Evolutionary conservation across 1,140 invertebrate genomes (phyloP), one percentile per base, ranked within the genome.

Genomic region (Bombus consobrinus): DNA sequence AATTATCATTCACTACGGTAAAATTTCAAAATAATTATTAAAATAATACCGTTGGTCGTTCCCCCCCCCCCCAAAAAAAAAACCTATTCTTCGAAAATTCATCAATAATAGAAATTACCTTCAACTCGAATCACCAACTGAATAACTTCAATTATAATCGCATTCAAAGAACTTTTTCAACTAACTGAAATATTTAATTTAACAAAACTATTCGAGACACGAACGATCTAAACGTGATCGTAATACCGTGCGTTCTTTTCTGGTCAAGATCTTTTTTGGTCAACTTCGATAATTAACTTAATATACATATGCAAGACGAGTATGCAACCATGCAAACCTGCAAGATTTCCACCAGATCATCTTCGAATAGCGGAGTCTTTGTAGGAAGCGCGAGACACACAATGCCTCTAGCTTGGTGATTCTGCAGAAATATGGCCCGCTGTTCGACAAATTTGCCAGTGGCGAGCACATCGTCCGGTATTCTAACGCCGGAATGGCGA

Each of bases 371-470:
- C 0, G 94, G 94, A 0, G 93, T 96, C 32, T 94, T 95, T 0
- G 96, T 95, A 0, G 96, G 96, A 34, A 97, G 91, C 0, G 96
- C 93, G 0, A 97, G 90, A 87, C 96, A 97, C 6, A 97, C 88
- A 86, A 97, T 94, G 4, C 96, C 96, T 87, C 95, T 83, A 75
- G 95, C 90, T 93, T 95, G 86, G 92, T 96, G 92, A 93, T 96
- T 92, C 92, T 95, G 90, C 86, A 95, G 72, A 85, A 96, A 94
- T 89, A 96, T 83, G 87, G 96, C 85, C 93, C 94, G 89, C 92
- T 96, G 94, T 93, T 96, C 89, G 88, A 95, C 90, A 94, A 96
- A 93, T 82, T 96, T 94, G 0, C 96, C 96, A 0, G 96, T 97
- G 4, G 96, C 95, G 6, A 96, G 92, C 18, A 97, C 95, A 8